Base-by-base conservation (phyloP, 2,797 vertebrate genomes). In the Sebastes itinus region DNA sequence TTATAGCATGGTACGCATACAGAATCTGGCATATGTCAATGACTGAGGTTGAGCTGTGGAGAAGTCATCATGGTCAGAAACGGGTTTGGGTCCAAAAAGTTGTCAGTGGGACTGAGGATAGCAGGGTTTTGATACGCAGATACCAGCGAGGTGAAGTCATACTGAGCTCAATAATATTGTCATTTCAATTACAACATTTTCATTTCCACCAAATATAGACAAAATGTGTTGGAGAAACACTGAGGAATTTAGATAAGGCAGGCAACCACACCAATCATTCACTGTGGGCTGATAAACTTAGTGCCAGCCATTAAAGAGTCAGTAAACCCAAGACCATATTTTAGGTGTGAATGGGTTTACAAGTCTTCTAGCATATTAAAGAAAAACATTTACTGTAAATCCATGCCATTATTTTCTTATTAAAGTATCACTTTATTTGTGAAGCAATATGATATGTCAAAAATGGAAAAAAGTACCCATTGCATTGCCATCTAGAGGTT, bases 151-250 rank as follows among this genome's bases (percentile, higher is more conserved):
- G 32, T 92, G 85, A 94, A 82, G 81, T 94, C 89, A 93, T 82
- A 12, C 74, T 61, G 10, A 75, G 28, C 74, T 82, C 76, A 88
- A 89, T 63, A 83, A 84, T 87, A 74, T 77, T 80, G 82, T 87
- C 74, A 9, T 90, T 89, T 84, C 78, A 85, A 82, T 92, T 79
- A 87, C 87, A 75, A 55, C 62, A 75, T 88, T 88, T 87, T 61
- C 55, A 79, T 80, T 87, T 91, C 75, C 85, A 79, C 88, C 90
- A 87, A 91, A 92, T 90, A 89, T 88, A 89, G 90, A 85, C 82
- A 80, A 72, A 85, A 84, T 46, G 72, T 88, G 80, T 85, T 55
- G 9, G 74, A 78, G 65, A 78, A 83, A 82, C 75, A 72, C 54
- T 16, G 79, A 87, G 64, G 89, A 84, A 82, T 80, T 82, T 68